Evolutionary conservation across 2,888 invertebrate genomes (phyloP).

Genomic region (Doris montereyensis): DNA sequence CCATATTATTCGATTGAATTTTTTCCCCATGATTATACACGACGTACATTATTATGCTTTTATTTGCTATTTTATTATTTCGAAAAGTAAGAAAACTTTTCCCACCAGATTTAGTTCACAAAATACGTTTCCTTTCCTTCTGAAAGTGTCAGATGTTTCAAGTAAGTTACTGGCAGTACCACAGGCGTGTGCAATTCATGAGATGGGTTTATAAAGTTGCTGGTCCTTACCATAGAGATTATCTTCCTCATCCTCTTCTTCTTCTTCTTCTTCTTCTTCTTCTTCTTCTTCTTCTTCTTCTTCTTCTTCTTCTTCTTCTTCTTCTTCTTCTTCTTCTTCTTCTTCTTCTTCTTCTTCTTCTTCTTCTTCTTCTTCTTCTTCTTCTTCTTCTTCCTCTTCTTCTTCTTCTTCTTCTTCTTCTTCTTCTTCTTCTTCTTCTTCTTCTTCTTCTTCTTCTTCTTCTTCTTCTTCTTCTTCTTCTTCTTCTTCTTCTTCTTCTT

Average conservation of each 20-base stretch:
- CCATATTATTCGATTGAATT: no score
- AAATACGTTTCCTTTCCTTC: no score
- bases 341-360: background rate
- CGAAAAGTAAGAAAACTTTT: no score
- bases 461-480: background rate
- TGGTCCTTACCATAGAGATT: no score
- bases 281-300: background rate
- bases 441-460: background rate
- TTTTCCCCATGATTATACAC: no score
- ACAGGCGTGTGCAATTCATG: no score
- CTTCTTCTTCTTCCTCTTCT: background rate
- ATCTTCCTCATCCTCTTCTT: background rate
- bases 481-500: background rate
- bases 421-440: background rate
- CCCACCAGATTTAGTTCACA: no score
- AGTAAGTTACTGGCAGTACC: no score
- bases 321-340: background rate
- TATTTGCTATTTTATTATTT: no score
- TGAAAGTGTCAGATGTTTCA: no score
- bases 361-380: background rate
- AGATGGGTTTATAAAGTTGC: no score
- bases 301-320: background rate
- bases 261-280: background rate
- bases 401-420: background rate
- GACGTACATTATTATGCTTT: no score